These are phyloP conservation scores for Pogonognathellus flavescens DNA, from an alignment of 1,140 invertebrate species.

Conservation along the genomic window DNA sequence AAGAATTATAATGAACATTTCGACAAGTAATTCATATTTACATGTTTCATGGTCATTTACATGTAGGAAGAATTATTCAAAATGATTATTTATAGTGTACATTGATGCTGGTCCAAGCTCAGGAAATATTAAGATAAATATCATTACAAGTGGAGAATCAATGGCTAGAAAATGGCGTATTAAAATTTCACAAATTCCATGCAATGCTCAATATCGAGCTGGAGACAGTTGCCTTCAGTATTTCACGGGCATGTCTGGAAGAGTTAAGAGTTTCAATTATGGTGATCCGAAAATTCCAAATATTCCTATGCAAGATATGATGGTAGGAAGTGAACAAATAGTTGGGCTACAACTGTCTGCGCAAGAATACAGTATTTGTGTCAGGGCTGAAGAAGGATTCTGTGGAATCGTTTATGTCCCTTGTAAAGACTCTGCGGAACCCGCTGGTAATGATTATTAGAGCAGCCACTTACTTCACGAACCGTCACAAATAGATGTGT, in stretches of 20 bases:
- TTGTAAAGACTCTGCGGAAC: constrained; percentile 62
- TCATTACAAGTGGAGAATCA: constrained; percentile 66
- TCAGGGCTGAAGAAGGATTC: constrained; percentile 67
- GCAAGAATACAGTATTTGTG: constrained; percentile 67
- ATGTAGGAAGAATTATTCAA: too few relatives aligned
- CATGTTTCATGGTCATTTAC: too few relatives aligned
- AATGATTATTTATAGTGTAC: constrained; percentile 63
- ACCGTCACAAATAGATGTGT: neutral
- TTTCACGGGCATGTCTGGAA: constrained; percentile 67
- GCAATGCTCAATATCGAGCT: constrained; percentile 73
- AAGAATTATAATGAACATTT: constrained; percentile 24
- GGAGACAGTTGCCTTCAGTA: constrained; percentile 75
- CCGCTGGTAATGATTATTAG: constrained; percentile 52
- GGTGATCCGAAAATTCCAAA: constrained; percentile 68
- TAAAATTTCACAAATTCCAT: constrained; percentile 73
- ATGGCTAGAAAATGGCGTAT: constrained; percentile 66
- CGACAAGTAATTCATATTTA: too few relatives aligned
- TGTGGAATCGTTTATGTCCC: constrained; percentile 67
- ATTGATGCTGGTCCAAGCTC: constrained; percentile 68
- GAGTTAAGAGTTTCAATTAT: constrained; percentile 68
- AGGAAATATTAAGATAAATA: constrained; percentile 74
- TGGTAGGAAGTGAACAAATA: neutral
- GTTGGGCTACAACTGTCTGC: constrained; percentile 66
- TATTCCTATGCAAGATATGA: constrained; percentile 31
- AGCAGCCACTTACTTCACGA: neutral